phyloP scores from a whole-genome alignment of 2,888 invertebrate genomes.

The Eumerus sabulonum region DNA sequence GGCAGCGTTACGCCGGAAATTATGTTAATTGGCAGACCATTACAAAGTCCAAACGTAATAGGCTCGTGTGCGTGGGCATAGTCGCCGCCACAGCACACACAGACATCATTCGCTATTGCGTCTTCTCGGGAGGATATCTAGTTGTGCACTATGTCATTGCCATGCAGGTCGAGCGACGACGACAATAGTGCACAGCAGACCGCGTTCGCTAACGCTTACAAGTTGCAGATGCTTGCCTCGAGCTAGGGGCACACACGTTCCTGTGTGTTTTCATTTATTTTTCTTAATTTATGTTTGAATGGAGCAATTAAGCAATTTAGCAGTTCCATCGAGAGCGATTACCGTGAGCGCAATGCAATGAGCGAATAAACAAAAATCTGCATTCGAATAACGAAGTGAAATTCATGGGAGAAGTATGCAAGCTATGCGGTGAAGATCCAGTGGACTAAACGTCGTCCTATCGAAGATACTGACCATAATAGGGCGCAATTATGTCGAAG shows the following conservation, averaged over 20 bases:
- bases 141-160: constrained; percentile 55
- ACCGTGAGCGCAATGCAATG: constrained; percentile 20
- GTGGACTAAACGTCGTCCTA: background rate
- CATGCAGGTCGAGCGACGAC: constrained; percentile 40
- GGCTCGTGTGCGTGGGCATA: constrained; percentile 24
- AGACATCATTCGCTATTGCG: constrained; percentile 19
- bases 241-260: background rate
- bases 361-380: constrained; percentile 1
- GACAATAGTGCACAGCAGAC: background rate
- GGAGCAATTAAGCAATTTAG: constrained; percentile 54
- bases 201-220: background rate
- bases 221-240: constrained; percentile 7
- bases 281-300: constrained; percentile 34
- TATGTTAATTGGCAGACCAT: constrained; percentile 49
- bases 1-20: constrained; percentile 42
- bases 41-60: constrained; percentile 18
- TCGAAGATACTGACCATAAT: background rate
- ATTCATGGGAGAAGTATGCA: constrained; percentile 40
- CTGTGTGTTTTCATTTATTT: background rate
- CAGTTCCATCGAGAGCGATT: constrained; percentile 28
- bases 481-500: constrained; percentile 15
- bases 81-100: background rate
- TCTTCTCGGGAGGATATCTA: constrained; percentile 20
- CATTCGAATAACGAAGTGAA: constrained; percentile 18
- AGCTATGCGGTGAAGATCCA: background rate